Percentiles rank a stretch among this genome's conserved stretches.
Evolutionary conservation across 2,888 invertebrate species (phyloP).

Genomic region (Diplolepis rosae): DNA sequence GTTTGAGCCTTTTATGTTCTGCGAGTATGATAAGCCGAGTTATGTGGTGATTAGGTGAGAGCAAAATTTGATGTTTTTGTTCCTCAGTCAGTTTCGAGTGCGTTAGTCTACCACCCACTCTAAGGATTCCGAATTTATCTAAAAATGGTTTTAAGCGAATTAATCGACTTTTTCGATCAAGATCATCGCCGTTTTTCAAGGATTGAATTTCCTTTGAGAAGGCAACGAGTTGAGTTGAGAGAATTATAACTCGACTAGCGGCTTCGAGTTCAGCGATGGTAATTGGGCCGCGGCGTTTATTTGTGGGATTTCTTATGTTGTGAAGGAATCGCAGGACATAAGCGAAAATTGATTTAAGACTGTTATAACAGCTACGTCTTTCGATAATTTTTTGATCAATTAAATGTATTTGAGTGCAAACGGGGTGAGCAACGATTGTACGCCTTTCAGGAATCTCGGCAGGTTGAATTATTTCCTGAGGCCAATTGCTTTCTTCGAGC

Average conservation of each 20-base stretch:
- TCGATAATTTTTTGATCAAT: neutral
- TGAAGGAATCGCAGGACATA: neutral
- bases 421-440: neutral
- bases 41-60: constrained; percentile 17
- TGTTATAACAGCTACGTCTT: neutral
- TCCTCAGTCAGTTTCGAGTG: constrained; percentile 5
- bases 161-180: neutral
- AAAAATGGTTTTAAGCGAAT: constrained; percentile 19
- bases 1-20: neutral
- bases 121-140: constrained; percentile 11
- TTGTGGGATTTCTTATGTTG: neutral
- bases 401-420: neutral
- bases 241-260: neutral
- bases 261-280: neutral
- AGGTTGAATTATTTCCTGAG: neutral
- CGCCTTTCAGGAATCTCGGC: neutral
- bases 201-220: neutral
- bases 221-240: neutral
- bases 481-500: neutral
- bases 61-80: constrained; percentile 28
- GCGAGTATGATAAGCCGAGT: constrained; percentile 12
- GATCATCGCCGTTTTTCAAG: neutral
- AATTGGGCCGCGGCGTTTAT: neutral
- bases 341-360: neutral
- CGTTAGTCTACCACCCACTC: constrained; percentile 31